phyloP scores from a whole-genome alignment of 2,113 vertebrate species.

The Chaetorhynchus papuensis region DNA sequence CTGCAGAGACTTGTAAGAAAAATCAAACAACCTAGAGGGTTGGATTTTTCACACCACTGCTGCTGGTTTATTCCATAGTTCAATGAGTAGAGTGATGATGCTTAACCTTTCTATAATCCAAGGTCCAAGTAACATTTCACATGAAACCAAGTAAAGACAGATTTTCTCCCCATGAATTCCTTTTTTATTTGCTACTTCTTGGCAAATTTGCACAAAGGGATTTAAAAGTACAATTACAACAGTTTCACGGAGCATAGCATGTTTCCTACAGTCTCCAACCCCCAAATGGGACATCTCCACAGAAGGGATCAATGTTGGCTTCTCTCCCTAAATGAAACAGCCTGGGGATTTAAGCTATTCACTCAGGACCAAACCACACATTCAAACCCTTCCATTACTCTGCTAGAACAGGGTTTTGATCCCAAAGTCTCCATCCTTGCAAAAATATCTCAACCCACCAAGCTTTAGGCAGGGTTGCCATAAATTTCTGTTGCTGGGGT shows the following conservation, averaged over 20 bases:
- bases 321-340: neutral
- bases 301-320: neutral
- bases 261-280: neutral
- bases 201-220: neutral
- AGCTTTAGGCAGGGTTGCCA: neutral
- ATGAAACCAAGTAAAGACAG: neutral
- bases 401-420: neutral
- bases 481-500: neutral
- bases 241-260: neutral
- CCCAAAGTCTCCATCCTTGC: neutral
- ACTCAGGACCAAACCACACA: neutral
- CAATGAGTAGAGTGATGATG: neutral
- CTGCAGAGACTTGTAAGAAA: neutral
- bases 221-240: neutral
- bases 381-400: neutral
- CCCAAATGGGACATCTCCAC: neutral
- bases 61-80: neutral
- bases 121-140: neutral
- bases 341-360: neutral
- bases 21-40: neutral
- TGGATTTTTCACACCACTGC: slow-evolving; percentile 3
- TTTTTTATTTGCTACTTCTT: neutral
- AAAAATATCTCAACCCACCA: neutral
- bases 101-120: neutral
- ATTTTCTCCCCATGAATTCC: neutral